These are phyloP conservation scores for Macrophya annulata DNA, from an alignment of 2,888 invertebrate genomes.

Conservation along the genomic window DNA sequence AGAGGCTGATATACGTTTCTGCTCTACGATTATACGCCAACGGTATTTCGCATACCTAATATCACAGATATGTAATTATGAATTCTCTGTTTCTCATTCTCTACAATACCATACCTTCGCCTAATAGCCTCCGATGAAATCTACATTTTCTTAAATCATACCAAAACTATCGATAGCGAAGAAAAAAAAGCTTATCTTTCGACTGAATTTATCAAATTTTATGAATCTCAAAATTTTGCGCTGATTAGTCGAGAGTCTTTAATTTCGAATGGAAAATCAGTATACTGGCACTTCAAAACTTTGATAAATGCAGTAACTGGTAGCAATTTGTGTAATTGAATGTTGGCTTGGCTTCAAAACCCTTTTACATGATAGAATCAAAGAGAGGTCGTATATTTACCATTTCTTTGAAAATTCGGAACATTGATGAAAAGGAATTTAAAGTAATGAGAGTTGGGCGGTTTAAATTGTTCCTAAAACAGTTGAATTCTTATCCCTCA, in stretches of 20 bases:
- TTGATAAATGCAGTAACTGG: not conserved
- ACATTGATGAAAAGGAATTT: not conserved
- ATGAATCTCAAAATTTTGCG: not conserved
- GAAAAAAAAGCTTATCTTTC: not conserved
- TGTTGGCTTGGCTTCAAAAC: not conserved
- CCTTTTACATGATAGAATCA: not conserved
- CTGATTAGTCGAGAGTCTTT: not conserved
- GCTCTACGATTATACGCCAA: not conserved
- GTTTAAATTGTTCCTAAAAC: not conserved
- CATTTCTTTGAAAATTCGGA: conserved; percentile 12
- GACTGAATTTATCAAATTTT: not conserved
- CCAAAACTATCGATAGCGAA: not conserved
- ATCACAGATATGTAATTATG: not conserved
- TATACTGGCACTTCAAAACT: not conserved
- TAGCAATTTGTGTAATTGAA: not conserved
- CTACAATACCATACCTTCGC: too few species aligned
- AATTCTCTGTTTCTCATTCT: not conserved
- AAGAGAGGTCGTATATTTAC: not conserved
- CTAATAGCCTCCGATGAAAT: too few species aligned
- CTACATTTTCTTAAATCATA: too few species aligned
- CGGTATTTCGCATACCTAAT: not conserved
- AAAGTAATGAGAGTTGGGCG: not conserved
- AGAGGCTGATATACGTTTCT: conserved; percentile 21
- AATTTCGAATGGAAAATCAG: not conserved
- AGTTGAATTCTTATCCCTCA: not conserved